These are phyloP conservation scores for Melanotaenia pygmaea DNA, from an alignment of 2,797 vertebrate species.

Conservation along the genomic window DNA sequence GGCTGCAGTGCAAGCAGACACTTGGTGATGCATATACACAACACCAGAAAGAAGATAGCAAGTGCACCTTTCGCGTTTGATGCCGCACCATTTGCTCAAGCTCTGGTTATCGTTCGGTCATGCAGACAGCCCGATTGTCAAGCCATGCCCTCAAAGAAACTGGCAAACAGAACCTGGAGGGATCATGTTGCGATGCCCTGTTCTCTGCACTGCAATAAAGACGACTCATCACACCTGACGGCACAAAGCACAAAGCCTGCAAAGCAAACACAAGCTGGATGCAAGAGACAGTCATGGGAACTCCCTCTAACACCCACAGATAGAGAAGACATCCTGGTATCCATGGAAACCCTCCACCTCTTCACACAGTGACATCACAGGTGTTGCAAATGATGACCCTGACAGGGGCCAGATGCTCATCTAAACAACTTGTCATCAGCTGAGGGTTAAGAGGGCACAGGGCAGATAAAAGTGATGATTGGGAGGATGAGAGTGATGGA, in stretches of 20 bases:
- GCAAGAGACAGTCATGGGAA: conserved; percentile 50
- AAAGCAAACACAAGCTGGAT: conserved; percentile 38
- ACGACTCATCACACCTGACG: conserved; percentile 54
- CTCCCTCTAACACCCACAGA: conserved; percentile 45
- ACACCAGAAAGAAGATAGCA: conserved; percentile 2
- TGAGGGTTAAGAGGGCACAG: conserved; percentile 47
- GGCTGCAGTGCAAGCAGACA: conserved; percentile 23
- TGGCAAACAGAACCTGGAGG: conserved; percentile 38
- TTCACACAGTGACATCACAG: conserved; percentile 66
- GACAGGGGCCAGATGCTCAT: conserved; percentile 34
- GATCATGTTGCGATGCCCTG: conserved; percentile 70
- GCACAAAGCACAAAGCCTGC: conserved; percentile 9
- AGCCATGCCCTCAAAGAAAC: conserved; percentile 24
- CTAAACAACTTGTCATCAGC: conserved; percentile 31
- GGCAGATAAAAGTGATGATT: conserved; percentile 33
- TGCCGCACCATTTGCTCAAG: conserved; percentile 14
- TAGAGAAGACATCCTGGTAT: conserved; percentile 66
- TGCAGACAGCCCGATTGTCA: conserved; percentile 12
- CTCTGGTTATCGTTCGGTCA: conserved; percentile 24
- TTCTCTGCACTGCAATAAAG: conserved; percentile 59
- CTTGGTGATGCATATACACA: conserved; percentile 11
- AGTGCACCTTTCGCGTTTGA: not conserved
- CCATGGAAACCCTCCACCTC: conserved; percentile 78
- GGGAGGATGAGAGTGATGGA: conserved; percentile 38
- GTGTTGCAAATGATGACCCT: conserved; percentile 68